Base-by-base conservation (phyloP, 2,888 invertebrate genomes). In the Hanleya hanleyi region DNA sequence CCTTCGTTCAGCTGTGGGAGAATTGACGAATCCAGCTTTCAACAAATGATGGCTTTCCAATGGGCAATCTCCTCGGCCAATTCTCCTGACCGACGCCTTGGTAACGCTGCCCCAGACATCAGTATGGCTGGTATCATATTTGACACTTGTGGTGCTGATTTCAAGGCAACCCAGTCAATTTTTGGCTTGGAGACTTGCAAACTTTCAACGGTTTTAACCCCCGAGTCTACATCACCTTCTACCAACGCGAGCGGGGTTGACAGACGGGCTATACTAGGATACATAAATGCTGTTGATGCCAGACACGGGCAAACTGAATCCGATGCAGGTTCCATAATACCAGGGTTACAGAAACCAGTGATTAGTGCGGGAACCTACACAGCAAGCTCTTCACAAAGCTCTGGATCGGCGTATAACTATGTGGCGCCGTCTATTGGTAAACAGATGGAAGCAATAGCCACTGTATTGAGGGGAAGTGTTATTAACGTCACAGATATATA, bases 1-100 rank as follows among this genome's bases (percentile, higher is more conserved):
- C 22, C 67, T 0, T 51, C 38, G n/a, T 36, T 57, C 37, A 32
- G 41, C 1, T 74, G 77, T 29, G 72, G 71, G 2, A 74, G 73
- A 0, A 72, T 78, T 0, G 67, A 75, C 33, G 47, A 73, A 9
- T 69, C 73, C 1, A 83, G 82, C 4, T 73, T 87, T 64, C 86
- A 86, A 67, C 80, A 81, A n/a, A 73, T 86, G 37, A 86, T 86
- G 69, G 86, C 87, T 6, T 83, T 86, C 71, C 77, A 86, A 7
- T 87, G 86, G 86, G 84, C 85, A 6, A 71, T 83, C 41, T 41
- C 61, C 12, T 29, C 57, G 29, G 18, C 57, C 9, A n/a, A n/a
- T n/a, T n/a, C n/a, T n/a, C n/a, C n/a, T n/a, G 73, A 70, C 22
- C 61, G 47, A 32, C 41, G 65, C 33, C 37, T 38, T 2, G n/a